phyloP scores from a whole-genome alignment of 1,140 invertebrate genomes.

The Helicorthomorpha holstii region DNA sequence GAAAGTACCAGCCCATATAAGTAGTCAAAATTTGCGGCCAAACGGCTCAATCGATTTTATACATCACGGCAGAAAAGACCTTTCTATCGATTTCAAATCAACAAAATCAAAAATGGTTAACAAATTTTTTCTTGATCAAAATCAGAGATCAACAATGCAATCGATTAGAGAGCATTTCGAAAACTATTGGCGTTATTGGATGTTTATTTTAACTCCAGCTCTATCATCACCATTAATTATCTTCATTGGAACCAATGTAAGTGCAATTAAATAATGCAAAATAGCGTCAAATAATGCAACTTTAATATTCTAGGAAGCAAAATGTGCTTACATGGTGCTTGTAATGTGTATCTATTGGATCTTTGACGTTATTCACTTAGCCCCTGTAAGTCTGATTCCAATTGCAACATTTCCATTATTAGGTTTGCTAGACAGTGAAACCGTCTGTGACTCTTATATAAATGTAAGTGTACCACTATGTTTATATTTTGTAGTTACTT shows the following conservation, averaged over 20 bases:
- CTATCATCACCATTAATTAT: background rate
- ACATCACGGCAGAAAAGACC: no score
- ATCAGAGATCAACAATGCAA: no score
- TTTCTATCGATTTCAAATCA: no score
- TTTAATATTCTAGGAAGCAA: background rate
- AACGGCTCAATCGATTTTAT: no score
- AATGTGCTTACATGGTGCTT: background rate
- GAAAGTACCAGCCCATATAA: no score
- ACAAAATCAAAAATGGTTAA: no score
- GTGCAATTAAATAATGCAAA: background rate
- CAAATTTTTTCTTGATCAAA: no score
- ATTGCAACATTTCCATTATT: background rate
- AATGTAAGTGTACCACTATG: background rate
- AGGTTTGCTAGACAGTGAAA: background rate
- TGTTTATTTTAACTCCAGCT: background rate
- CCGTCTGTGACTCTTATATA: background rate
- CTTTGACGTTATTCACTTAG: background rate
- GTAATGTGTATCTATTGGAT: background rate
- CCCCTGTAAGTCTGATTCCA: background rate
- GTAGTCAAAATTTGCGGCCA: no score
- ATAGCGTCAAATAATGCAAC: background rate
- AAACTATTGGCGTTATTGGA: no score
- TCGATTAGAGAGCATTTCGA: no score
- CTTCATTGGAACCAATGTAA: background rate
- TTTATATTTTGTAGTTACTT: no score